Conservation (phyloP, 2,888 invertebrate species). For the Dilophus febrilis region DNA sequence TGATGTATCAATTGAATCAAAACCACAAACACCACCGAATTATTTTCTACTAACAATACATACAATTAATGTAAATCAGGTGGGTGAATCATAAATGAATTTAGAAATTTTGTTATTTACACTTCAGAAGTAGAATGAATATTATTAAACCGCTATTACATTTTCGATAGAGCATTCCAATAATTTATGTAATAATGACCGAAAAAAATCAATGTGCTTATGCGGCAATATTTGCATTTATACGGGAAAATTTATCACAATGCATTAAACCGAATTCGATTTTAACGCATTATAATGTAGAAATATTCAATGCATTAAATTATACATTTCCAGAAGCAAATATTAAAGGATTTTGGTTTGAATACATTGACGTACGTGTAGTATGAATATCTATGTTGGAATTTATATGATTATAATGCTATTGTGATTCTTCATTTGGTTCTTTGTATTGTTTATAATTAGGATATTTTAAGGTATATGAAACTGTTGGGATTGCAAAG, state of each 20-base stretch:
- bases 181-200: conserved; percentile 14
- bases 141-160: not conserved
- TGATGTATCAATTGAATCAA: conserved; percentile 13
- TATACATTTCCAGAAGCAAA: conserved; percentile 15
- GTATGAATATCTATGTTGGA: not conserved
- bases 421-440: not conserved
- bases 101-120: no score
- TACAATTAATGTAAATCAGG: conserved; percentile 14
- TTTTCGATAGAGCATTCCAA: conserved; percentile 12
- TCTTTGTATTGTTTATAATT: not conserved
- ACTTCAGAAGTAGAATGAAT: no score
- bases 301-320: conserved; percentile 13
- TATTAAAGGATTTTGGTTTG: conserved; percentile 17
- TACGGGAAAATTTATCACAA: conserved; percentile 13
- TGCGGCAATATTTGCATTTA: conserved; percentile 14
- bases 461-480: conserved; percentile 13
- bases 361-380: conserved; percentile 13
- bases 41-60: conserved; percentile 15
- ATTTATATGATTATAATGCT: not conserved
- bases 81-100: conserved; percentile 4
- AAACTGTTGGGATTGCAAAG: conserved; percentile 12
- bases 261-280: conserved; percentile 14
- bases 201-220: conserved; percentile 13
- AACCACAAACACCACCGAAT: conserved; percentile 11
- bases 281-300: conserved; percentile 14